A percentile compares a stretch with the other conserved stretches of the same genome.
These are phyloP conservation scores for Crotalus tigris DNA, from an alignment of 2,113 vertebrate genomes.

Conservation along the genomic window DNA sequence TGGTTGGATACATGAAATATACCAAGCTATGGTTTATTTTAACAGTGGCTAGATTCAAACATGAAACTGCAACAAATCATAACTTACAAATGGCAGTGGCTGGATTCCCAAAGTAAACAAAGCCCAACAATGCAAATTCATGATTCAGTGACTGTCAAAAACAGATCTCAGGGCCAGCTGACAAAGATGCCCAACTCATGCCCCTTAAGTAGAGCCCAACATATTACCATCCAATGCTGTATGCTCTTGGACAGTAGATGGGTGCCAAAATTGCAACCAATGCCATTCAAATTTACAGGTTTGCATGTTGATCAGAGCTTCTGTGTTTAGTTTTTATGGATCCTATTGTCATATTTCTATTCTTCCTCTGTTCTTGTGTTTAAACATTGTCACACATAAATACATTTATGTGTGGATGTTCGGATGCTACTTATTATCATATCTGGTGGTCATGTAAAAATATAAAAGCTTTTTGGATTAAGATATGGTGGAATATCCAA, in stretches of 20 bases:
- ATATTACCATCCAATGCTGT: not conserved
- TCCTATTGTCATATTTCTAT: not conserved
- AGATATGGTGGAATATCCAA: too few relatives aligned
- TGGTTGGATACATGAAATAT: not conserved
- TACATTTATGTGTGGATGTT: too few relatives aligned
- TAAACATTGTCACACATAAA: not conserved
- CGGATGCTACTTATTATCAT: too few relatives aligned
- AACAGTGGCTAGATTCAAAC: not conserved
- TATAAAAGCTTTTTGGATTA: too few relatives aligned
- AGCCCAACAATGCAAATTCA: not conserved
- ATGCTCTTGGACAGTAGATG: not conserved
- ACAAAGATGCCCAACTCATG: not conserved
- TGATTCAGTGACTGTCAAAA: not conserved
- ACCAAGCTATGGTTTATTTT: not conserved
- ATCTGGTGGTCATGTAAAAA: too few relatives aligned
- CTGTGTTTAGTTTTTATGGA: not conserved
- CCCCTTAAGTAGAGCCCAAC: not conserved
- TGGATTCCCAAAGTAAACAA: not conserved
- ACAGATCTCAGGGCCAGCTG: fast-evolving
- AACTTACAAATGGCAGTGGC: not conserved
- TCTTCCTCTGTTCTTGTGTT: not conserved
- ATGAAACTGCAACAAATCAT: not conserved
- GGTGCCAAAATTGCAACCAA: too few relatives aligned
- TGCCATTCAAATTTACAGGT: not conserved
- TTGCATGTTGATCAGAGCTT: not conserved